A percentile compares a stretch with the other conserved stretches of the same genome.
Evolutionary conservation across 2,888 invertebrate genomes (phyloP).

Genomic region (Silvanus unidentatus): DNA sequence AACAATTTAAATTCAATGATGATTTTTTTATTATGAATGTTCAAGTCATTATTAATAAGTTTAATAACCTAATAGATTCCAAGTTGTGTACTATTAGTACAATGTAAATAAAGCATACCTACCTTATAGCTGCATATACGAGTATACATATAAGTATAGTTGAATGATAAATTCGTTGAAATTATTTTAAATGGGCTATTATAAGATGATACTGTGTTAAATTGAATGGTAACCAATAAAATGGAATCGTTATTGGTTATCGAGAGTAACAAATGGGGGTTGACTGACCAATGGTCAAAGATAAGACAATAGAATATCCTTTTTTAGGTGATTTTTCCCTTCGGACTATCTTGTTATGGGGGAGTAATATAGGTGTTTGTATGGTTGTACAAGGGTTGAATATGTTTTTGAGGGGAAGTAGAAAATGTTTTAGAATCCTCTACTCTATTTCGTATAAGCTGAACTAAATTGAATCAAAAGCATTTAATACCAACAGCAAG

Average conservation of each 20-base stretch:
- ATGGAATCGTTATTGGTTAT: no score
- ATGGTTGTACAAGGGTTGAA: no score
- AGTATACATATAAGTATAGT: neutral
- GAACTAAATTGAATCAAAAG: slow-evolving; percentile 41
- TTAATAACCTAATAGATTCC: no score
- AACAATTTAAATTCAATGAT: no score
- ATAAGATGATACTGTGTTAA: neutral
- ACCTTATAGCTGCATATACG: no score
- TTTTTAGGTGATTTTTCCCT: slow-evolving; percentile 20
- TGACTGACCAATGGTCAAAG: slow-evolving; percentile 32
- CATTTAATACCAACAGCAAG: slow-evolving; percentile 38
- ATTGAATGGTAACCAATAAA: neutral
- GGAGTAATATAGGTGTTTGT: slow-evolving; percentile 4
- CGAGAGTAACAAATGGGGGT: slow-evolving; percentile 31
- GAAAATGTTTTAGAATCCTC: neutral
- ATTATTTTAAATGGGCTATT: neutral
- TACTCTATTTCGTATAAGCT: slow-evolving; percentile 36
- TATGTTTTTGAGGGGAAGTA: no score
- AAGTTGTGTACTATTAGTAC: no score
- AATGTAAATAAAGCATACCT: no score
- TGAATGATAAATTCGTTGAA: neutral
- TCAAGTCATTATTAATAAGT: no score
- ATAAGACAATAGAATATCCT: slow-evolving; percentile 35
- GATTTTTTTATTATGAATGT: no score
- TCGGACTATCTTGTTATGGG: slow-evolving; percentile 8